Conservation (phyloP, 1,140 invertebrate genomes). For the Sycobia sp. region DNA sequence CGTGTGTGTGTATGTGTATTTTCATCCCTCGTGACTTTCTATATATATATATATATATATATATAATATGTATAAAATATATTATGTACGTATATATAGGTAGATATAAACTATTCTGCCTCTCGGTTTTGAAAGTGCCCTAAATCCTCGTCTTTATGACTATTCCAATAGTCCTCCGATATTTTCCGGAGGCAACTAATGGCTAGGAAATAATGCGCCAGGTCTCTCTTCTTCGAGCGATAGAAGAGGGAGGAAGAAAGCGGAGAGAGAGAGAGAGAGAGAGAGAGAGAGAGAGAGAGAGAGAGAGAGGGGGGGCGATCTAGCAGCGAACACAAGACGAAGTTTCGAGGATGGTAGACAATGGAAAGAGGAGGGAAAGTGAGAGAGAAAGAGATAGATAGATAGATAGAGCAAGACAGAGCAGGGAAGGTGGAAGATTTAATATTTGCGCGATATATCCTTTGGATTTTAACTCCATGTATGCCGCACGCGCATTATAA, state of each 20-base stretch:
- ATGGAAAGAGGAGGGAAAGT: not conserved
- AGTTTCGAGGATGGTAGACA: too few species aligned
- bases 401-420: too few species aligned
- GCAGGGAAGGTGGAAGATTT: slow-evolving; percentile 18
- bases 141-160: slow-evolving; percentile 25
- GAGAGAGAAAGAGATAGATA: slow-evolving; percentile 4
- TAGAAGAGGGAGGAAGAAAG: too few species aligned
- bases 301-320: too few species aligned
- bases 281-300: not conserved
- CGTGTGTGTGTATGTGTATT: not conserved
- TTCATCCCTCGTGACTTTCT: too few species aligned
- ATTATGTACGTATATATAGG: too few species aligned
- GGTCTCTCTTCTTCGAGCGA: too few species aligned
- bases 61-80: too few species aligned
- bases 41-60: too few species aligned
- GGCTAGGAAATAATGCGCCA: slow-evolving; percentile 25
- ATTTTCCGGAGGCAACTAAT: slow-evolving; percentile 25
- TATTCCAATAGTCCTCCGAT: slow-evolving; percentile 32
- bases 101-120: too few species aligned
- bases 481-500: slow-evolving; percentile 12
- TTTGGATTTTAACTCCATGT: slow-evolving; percentile 2
- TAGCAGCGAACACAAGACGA: too few species aligned
- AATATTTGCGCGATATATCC: slow-evolving; percentile 18
- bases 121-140: slow-evolving; percentile 22
- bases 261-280: too few species aligned